Conservation (phyloP, 2,888 invertebrate species). For the Spisula solida region DNA sequence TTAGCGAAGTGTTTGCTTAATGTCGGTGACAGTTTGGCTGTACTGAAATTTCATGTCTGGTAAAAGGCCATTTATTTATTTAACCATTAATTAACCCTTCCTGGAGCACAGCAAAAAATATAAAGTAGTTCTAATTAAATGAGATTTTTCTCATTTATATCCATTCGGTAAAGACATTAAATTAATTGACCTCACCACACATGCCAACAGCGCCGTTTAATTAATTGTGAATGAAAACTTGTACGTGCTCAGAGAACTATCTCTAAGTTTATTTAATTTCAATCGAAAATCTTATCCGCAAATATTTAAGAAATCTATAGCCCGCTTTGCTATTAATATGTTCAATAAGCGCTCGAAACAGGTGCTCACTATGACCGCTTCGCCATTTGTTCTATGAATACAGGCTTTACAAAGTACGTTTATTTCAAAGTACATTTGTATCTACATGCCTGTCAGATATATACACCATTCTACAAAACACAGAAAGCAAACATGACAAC, state of each 20-base stretch:
- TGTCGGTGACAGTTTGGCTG: too few relatives aligned
- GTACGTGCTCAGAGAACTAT: not conserved
- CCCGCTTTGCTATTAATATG: not conserved
- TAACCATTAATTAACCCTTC: not conserved
- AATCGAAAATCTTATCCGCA: not conserved
- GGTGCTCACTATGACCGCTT: not conserved
- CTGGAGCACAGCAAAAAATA: not conserved
- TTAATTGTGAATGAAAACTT: not conserved
- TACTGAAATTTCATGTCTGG: too few relatives aligned
- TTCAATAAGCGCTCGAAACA: not conserved
- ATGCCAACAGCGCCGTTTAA: not conserved
- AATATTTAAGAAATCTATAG: constrained; percentile 2
- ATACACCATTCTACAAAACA: too few relatives aligned
- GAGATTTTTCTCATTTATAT: not conserved
- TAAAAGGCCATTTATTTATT: too few relatives aligned
- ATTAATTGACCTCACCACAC: not conserved
- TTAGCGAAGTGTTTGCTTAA: too few relatives aligned
- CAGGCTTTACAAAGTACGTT: too few relatives aligned
- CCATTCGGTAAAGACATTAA: not conserved
- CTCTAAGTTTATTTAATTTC: not conserved
- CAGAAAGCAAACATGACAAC: too few relatives aligned
- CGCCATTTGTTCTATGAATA: not conserved
- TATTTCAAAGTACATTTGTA: too few relatives aligned
- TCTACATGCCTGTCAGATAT: too few relatives aligned
- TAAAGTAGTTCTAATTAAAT: not conserved